Evolutionary conservation across 2,888 invertebrate species (phyloP).

Genomic region (Argynnis bischoffii): DNA sequence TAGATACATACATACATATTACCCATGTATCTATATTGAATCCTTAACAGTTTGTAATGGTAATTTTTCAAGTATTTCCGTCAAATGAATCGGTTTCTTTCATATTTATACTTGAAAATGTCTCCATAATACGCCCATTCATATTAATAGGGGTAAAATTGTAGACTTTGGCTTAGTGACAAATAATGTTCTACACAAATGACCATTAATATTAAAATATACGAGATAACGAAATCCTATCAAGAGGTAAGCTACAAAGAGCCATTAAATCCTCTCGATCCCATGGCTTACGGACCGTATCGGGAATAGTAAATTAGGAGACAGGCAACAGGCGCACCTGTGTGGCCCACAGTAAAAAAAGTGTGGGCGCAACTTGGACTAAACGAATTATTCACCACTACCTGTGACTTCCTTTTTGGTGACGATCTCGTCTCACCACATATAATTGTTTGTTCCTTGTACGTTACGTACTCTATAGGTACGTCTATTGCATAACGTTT

Average conservation of each 20-base stretch:
- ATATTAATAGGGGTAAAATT: constrained; percentile 25
- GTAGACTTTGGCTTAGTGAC: constrained; percentile 30
- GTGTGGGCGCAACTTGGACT: constrained; percentile 76
- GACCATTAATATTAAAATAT: constrained; percentile 43
- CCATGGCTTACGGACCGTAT: constrained; percentile 56
- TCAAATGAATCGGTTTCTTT: background rate
- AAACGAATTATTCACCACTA: constrained; percentile 81
- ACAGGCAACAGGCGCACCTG: constrained; percentile 73
- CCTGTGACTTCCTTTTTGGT: constrained; percentile 66
- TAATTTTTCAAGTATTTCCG: background rate
- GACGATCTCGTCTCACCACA: constrained; percentile 38
- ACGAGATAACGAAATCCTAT: constrained; percentile 48
- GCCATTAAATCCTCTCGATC: constrained; percentile 54
- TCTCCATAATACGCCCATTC: constrained; percentile 19
- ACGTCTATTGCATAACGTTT: background rate
- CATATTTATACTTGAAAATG: constrained; percentile 8
- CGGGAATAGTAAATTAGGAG: constrained; percentile 77
- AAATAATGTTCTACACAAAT: constrained; percentile 37
- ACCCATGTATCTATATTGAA: no score
- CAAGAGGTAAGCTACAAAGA: constrained; percentile 59
- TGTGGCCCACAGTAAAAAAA: constrained; percentile 75
- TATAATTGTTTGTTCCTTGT: constrained; percentile 29
- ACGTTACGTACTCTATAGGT: constrained; percentile 47
- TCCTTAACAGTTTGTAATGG: background rate
- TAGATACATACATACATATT: no score